A percentile compares a stretch with the other conserved stretches of the same genome.
phyloP scores from a whole-genome alignment of 1,140 invertebrate genomes.

The Cherax quadricarinatus region DNA sequence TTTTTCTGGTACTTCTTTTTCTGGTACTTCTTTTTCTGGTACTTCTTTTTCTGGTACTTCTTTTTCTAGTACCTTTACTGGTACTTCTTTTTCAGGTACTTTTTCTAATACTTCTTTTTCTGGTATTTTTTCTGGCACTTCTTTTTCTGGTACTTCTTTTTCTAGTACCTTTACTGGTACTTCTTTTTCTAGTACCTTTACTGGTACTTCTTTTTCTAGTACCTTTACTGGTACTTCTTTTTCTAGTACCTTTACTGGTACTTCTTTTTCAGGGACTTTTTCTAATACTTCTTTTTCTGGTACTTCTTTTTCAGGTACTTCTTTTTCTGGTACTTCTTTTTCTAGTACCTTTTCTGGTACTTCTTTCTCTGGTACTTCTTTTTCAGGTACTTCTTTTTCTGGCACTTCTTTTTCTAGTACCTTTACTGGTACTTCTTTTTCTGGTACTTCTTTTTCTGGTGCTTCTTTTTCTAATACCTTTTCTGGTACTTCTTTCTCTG shows the following conservation, averaged over 20 bases:
- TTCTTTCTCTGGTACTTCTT: constrained; percentile 62
- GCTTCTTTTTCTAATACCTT: constrained; percentile 34
- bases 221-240: constrained; percentile 43
- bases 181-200: constrained; percentile 73
- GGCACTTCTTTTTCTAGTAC: constrained; percentile 63
- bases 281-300: constrained; percentile 77
- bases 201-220: constrained; percentile 60
- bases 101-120: constrained; percentile 76
- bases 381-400: constrained; percentile 75
- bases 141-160: constrained; percentile 72
- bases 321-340: constrained; percentile 72
- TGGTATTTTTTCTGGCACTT: constrained; percentile 76
- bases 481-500: constrained; percentile 34
- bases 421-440: constrained; percentile 35
- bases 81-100: constrained; percentile 74
- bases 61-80: constrained; percentile 44
- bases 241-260: constrained; percentile 39
- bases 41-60: not conserved
- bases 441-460: constrained; percentile 29
- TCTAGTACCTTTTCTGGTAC: constrained; percentile 52
- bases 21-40: not conserved
- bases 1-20: not conserved
- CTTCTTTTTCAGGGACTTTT: constrained; percentile 38
- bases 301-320: constrained; percentile 76
- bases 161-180: constrained; percentile 53